Percentiles rank a stretch among this genome's conserved stretches.
Conservation (phyloP, 2,113 vertebrate species). For the Chlorodrepanis virens region DNA sequence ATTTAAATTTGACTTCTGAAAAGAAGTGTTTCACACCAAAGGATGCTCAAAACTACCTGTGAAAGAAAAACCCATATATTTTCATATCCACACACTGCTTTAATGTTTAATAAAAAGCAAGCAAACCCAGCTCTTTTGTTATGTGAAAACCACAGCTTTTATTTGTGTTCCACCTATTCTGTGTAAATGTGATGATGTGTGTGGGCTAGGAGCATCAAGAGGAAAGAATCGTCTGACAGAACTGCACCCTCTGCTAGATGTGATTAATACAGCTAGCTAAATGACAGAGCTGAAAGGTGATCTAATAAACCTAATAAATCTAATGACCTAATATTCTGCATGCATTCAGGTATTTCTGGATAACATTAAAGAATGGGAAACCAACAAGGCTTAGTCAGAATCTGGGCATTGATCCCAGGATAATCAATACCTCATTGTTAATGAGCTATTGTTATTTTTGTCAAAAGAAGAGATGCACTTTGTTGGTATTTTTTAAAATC, state of each 20-base stretch:
- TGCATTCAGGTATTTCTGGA: accelerated
- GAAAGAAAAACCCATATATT: not conserved
- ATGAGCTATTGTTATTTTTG: not conserved
- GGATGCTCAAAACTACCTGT: not conserved
- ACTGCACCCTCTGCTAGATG: not conserved
- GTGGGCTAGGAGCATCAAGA: not conserved
- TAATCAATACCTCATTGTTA: not conserved
- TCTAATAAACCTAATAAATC: not conserved
- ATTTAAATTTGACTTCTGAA: not conserved
- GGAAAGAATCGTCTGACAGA: not conserved
- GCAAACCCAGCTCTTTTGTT: not conserved
- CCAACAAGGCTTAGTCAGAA: not conserved
- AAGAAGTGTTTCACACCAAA: accelerated
- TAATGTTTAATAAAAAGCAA: not conserved
- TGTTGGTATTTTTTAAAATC: not conserved
- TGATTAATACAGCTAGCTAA: not conserved
- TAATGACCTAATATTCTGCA: not conserved
- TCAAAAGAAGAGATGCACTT: not conserved
- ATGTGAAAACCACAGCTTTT: not conserved
- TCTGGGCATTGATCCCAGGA: not conserved
- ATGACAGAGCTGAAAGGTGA: not conserved
- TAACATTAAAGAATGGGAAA: not conserved
- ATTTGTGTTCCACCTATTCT: not conserved
- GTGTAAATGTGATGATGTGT: not conserved
- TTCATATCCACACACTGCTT: not conserved